Conservation (phyloP, 2,797 vertebrate genomes). For the Fratercula arctica region DNA sequence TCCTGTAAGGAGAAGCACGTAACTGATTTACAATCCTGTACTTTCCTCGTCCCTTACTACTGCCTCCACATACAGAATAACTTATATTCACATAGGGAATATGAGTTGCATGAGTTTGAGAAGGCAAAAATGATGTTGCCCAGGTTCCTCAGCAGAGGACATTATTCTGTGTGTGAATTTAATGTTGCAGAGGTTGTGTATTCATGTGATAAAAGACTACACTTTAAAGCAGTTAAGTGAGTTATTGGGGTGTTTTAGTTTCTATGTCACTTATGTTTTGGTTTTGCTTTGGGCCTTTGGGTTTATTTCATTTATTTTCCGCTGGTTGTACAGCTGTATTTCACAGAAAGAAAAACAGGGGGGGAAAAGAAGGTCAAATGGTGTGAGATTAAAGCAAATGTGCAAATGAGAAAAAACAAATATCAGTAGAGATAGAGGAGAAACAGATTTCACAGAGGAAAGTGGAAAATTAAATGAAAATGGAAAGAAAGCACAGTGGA, state of each 20-base stretch:
- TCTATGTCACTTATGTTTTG: background rate
- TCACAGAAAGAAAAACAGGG: background rate
- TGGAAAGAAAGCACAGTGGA: background rate
- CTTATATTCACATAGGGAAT: background rate
- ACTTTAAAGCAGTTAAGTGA: background rate
- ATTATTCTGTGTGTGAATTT: background rate
- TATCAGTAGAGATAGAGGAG: background rate
- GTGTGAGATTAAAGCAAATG: background rate
- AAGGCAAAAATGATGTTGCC: background rate
- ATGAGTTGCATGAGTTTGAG: background rate
- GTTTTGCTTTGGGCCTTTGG: background rate
- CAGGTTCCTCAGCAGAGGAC: background rate
- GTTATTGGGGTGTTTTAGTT: background rate
- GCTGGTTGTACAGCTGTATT: background rate
- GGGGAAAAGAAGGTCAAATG: background rate
- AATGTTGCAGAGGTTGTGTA: background rate
- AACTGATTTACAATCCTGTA: background rate
- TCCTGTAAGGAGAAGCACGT: background rate
- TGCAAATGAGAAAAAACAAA: background rate
- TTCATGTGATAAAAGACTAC: background rate
- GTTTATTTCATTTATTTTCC: background rate
- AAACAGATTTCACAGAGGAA: background rate
- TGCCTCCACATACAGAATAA: background rate
- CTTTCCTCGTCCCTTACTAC: background rate
- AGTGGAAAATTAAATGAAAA: background rate